Evolutionary conservation across 2,888 invertebrate species (phyloP), one percentile per base, ranked within the genome.

Genomic region (Apoda limacodes): DNA sequence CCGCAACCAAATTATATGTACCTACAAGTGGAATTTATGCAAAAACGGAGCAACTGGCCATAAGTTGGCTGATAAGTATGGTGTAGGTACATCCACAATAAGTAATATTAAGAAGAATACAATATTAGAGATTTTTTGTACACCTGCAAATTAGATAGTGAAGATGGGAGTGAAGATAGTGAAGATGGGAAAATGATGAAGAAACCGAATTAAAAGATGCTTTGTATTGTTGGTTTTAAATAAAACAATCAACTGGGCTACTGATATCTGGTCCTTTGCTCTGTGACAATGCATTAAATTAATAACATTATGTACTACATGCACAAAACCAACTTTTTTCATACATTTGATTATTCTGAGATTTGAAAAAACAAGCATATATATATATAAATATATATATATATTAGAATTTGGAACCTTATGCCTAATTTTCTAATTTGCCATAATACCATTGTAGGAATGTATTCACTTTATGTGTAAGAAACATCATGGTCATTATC

Each of bases 91-190:
- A 29, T 46, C 46, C 37, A 50, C 46, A 32, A 46, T 49, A 33
- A 43, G 42, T 41, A 48, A 49, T 39, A 46, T 48, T 36, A 48
- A 46, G 35, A 48, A 43, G 35, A 46, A 46, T 43, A 42, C 32
- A 9, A 38, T 45, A 40, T 39, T 39, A n/a, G n/a, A 37, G 47
- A 47, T 45, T 39, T 49, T 35, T 13, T 12, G 29, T 47, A 40
- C 40, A 43, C 44, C 30, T 41, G 42, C 42, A 43, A 42, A 43
- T 41, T 44, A 22, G 29, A 45, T 28, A 43, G 26, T 36, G 43
- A 46, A 39, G 41, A 45, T 31, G 37, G 45, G 32, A n/a, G n/a
- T n/a, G n/a, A n/a, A n/a, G n/a, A n/a, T n/a, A 41, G 42, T 45
- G 40, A 40, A 40, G 37, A 43, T 40, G 34, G 43, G 7, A 50